Base-by-base conservation (phyloP, 2,888 invertebrate genomes). In the Amaurobius ferox region DNA sequence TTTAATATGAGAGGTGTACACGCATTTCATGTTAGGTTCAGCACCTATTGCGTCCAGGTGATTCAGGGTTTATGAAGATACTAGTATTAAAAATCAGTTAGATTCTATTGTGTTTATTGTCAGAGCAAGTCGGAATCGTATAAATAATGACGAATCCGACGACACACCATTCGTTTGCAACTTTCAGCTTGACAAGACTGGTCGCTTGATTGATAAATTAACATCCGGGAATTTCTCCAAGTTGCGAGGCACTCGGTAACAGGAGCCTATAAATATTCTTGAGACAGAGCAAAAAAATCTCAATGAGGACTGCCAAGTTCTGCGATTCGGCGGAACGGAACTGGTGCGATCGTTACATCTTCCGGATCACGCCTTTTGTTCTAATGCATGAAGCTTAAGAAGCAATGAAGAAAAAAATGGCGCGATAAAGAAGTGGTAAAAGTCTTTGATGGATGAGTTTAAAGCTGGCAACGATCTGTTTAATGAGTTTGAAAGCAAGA, bases 331-430 rank as follows among this genome's bases (percentile, higher is more conserved):
- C 55, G 55, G 55, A 55, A 55, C 55, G 55, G 23, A 55, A 55
- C 55, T 55, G 55, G 55, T 16, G 5, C 1, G 55, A 55, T 55
- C 55, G 55, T 55, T 55, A 55, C 55, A 55, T 55, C 55, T 55
- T 55, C 55, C 55, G 55, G 55, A 55, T 55, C 55, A 55, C 55
- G 55, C 55, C 55, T 55, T 55, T 55, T 55, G 55, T 55, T 55
- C 16, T 55, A 55, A 55, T 55, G 19, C 19, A 55, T 23, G 23
- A 19, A 23, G 55, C 55, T 23, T 55, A 23, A 6, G 55, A 55
- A 5, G 55, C 55, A 23, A 9, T 35, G 35, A 9, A 55, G 55
- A 55, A 55, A 55, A 44, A 23, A 55, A 23, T 23, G 7, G 23
- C 35, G 55, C 55, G 55, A 55, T 55, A 55, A 55, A 55, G 55